These are phyloP conservation scores for Calliscelio sp. DNA, from an alignment of 2,888 invertebrate species.

Conservation along the genomic window DNA sequence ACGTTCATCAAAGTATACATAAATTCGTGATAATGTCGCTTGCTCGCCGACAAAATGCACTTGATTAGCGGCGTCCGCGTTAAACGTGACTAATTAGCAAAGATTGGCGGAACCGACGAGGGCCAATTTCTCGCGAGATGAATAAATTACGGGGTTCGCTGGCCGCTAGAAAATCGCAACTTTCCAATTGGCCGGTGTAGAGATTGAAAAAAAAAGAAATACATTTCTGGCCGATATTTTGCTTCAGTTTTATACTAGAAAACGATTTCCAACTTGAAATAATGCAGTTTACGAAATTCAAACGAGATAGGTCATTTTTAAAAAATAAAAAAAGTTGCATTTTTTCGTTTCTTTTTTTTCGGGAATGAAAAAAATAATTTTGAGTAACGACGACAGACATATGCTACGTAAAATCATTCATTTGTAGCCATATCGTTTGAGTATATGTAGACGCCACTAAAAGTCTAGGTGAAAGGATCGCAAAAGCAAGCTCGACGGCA, in stretches of 20 bases:
- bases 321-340: too few species aligned
- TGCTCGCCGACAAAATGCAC: conserved; percentile 20
- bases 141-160: too few species aligned
- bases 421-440: conserved; percentile 31
- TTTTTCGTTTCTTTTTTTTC: too few species aligned
- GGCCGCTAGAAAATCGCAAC: too few species aligned
- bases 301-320: too few species aligned
- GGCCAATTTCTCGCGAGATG: conserved; percentile 29
- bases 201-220: too few species aligned
- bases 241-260: too few species aligned
- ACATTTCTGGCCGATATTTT: too few species aligned
- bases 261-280: too few species aligned
- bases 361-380: too few species aligned
- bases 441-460: conserved; percentile 63
- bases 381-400: conserved; percentile 32
- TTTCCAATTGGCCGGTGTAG: too few species aligned
- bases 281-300: too few species aligned
- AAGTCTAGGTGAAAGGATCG: conserved; percentile 73
- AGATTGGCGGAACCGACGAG: conserved; percentile 22
- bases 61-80: conserved; percentile 33
- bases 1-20: conserved; percentile 32
- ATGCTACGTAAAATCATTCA: conserved; percentile 45
- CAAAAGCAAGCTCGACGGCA: conserved; percentile 61
- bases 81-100: conserved; percentile 54
- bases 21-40: conserved; percentile 22